Base-by-base conservation (phyloP, 1,140 invertebrate genomes). In the Drosophila bocqueti region DNA sequence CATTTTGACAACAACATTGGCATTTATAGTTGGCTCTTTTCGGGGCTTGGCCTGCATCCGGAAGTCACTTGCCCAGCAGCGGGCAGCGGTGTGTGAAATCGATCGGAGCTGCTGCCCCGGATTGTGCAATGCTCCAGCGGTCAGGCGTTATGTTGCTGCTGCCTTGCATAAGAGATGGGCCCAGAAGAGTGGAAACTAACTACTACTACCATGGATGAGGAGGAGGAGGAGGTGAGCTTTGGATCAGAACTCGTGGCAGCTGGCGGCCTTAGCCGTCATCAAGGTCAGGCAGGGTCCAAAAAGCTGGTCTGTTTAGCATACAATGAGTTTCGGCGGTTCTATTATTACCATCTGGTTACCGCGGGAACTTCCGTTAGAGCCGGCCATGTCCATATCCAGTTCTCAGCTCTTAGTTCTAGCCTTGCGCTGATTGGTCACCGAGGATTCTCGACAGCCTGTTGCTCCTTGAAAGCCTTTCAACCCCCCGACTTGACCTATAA, bases 71-170 rank as follows among this genome's bases (percentile, higher is more conserved):
- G 80, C 60, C 65, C 68, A 80, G 73, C 68, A 79, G 63, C 26
- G 47, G 60, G 21, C 86, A 90, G 85, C 79, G 81, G 82, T 86
- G 86, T 90, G 85, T 90, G 85, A 90, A 90, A 90, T 90, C 85
- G 85, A 89, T 90, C 60, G 63, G 66, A 66, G 64, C 72, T 31
- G 64, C 62, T 36, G 71, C 58, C 38, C 50, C 18, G 18, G 55
- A 75, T 82, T 82, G 79, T 82, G 80, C 79, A 82, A 82, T 78
- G 81, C 76, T 76, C 62, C 61, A 76, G 34, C 47, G 54, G 45
- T 50, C 18, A 60, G 52, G 50, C 52, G 62, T 65, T 65, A 57
- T 31, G 40, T 40, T 26, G 47, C 26, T 9, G 61, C 47, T 42
- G 47, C 24, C 61, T 76, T 76, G 63, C 34, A 66, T 74, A 64